A percentile compares a stretch with the other conserved stretches of the same genome.
Evolutionary conservation across 2,113 vertebrate species (phyloP).

Genomic region (Clinocottus analis): DNA sequence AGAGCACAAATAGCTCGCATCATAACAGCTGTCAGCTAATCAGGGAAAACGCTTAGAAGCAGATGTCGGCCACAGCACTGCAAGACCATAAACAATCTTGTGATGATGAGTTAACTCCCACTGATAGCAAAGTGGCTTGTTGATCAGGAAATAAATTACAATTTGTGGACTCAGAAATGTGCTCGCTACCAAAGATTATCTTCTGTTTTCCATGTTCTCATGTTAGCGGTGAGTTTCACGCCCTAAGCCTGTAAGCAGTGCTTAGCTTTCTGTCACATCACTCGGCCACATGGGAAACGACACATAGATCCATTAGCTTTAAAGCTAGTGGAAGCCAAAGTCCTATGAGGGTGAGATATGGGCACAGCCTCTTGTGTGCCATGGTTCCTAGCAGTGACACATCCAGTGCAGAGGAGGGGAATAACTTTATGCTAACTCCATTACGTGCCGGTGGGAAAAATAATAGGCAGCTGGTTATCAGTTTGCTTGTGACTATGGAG

Average conservation of each 20-base stretch:
- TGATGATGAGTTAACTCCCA: constrained; percentile 28
- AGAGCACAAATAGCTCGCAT: constrained; percentile 2
- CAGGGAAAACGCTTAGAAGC: constrained; percentile 30
- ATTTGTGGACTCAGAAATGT: background rate
- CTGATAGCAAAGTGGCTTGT: background rate
- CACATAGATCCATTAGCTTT: constrained; percentile 43
- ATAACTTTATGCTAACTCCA: constrained; percentile 44
- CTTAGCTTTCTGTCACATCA: constrained; percentile 40
- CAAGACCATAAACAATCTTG: background rate
- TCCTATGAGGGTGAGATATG: constrained; percentile 51
- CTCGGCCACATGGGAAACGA: constrained; percentile 31
- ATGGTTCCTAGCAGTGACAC: constrained; percentile 47
- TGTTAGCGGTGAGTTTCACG: constrained; percentile 28
- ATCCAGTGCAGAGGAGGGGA: constrained; percentile 27
- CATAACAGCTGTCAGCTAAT: constrained; percentile 14
- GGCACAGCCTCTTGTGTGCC: constrained; percentile 30
- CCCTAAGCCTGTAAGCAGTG: constrained; percentile 46
- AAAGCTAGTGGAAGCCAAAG: constrained; percentile 49
- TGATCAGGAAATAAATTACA: constrained; percentile 1
- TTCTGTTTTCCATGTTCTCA: constrained; percentile 20
- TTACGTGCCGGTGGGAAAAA: constrained; percentile 37
- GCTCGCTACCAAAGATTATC: constrained; percentile 19
- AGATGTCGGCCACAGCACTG: background rate
- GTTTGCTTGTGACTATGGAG: constrained; percentile 59
- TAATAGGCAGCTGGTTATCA: constrained; percentile 69